phyloP scores from a whole-genome alignment of 2,113 vertebrate genomes.

The Axis porcinus region DNA sequence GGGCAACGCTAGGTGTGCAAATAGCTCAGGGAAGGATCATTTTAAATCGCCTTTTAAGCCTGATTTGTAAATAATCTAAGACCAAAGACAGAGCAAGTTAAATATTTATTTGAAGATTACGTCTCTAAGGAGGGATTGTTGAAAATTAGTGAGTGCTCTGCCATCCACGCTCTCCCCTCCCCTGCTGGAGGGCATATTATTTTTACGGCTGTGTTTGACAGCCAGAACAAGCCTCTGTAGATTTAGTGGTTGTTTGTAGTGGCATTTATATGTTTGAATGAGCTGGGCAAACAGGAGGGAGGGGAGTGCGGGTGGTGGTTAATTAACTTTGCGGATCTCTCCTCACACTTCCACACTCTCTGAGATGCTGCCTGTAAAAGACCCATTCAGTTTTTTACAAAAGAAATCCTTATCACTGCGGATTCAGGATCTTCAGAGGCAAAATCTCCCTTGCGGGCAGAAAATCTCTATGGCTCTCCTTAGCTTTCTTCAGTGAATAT shows the following conservation, averaged over 20 bases:
- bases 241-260: slow-evolving; percentile 74
- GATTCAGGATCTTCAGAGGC: background rate
- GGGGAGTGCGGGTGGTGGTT: slow-evolving; percentile 17
- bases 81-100: slow-evolving; percentile 50
- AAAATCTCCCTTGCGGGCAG: background rate
- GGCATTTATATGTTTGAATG: slow-evolving; percentile 75
- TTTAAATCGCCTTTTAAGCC: slow-evolving; percentile 52
- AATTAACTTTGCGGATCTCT: slow-evolving; percentile 45
- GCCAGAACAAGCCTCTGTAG: slow-evolving; percentile 69
- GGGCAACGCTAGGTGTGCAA: slow-evolving; percentile 33
- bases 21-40: slow-evolving; percentile 43
- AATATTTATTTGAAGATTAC: slow-evolving; percentile 64
- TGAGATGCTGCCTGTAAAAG: background rate
- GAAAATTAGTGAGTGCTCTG: slow-evolving; percentile 64
- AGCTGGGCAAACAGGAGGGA: slow-evolving; percentile 65
- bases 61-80: slow-evolving; percentile 58
- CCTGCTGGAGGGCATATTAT: slow-evolving; percentile 69
- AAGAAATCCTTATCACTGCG: background rate
- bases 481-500: background rate
- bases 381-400: background rate
- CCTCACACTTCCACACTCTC: background rate
- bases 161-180: slow-evolving; percentile 32
- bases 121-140: slow-evolving; percentile 72
- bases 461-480: background rate
- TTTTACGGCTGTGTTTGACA: slow-evolving; percentile 71